Evolutionary conservation across 2,888 invertebrate genomes (phyloP), one percentile per base, ranked within the genome.

Genomic region (Tipula lateralis): DNA sequence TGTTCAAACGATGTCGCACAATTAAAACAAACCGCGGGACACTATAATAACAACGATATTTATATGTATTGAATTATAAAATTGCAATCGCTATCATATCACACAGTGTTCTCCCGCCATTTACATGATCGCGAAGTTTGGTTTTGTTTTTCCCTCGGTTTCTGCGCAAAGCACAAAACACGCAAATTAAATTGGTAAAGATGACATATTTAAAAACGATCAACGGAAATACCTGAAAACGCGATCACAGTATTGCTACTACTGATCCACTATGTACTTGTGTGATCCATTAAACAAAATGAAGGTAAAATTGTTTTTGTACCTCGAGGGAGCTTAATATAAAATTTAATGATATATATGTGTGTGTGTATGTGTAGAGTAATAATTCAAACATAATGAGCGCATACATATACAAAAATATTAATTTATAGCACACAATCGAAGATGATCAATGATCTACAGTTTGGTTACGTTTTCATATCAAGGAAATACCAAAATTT

Each of bases 11-110:
- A 66, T 66, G 66, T 66, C 66, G 24, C 66, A 66, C 66, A 66
- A 66, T 66, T 66, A 66, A 66, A 66, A 66, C 66, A 66, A 66
- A 66, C 66, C 66, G 66, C 66, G 66, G 66, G 66, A 66, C 9
- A 66, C 24, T 66, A 24, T 24, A 66, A 66, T 24, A 66, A 66
- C 24, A 24, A 66, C 24, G 24, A 66, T 66, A 24, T 66, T 66
- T 9, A 24, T 66, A 66, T 24, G 24, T 50, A 50, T 50, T 50
- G 50, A 50, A 50, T 19, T 50, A 50, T 19, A 19, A 24, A 66
- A 66, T 9, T 66, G 24, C 24, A 9, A 66, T 66, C 66, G 24
- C 24, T 66, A 66, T 66, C 66, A 3, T 19, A 50, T 39, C 16
- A 66, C 19, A 66, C 66, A 19, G 66, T 12, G 24, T 66, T 24